These are phyloP conservation scores for Trachelus troglodyta DNA, from an alignment of 2,888 invertebrate genomes.

Conservation along the genomic window DNA sequence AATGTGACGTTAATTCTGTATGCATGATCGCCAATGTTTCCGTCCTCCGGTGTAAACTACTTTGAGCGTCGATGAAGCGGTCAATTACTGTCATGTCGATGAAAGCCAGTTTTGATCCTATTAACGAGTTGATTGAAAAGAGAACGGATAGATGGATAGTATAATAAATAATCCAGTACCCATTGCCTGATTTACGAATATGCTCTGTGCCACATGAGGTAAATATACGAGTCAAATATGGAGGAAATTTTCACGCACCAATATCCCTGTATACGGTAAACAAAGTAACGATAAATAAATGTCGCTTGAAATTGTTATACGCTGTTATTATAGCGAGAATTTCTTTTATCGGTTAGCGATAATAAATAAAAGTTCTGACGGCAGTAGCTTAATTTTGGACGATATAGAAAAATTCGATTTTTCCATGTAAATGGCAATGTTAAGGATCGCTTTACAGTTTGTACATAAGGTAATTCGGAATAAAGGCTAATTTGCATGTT, in stretches of 20 bases:
- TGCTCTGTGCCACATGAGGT: not conserved
- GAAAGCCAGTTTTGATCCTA: not conserved
- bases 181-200: not conserved
- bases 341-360: not conserved
- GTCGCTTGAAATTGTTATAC: not conserved
- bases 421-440: too few relatives aligned
- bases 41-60: not conserved
- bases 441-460: too few relatives aligned
- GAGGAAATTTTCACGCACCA: not conserved
- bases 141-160: not conserved
- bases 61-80: not conserved
- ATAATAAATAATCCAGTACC: not conserved
- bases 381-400: too few relatives aligned
- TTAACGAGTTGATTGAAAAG: not conserved
- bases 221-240: not conserved
- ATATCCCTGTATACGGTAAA: not conserved
- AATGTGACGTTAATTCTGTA: not conserved
- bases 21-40: not conserved
- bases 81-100: not conserved
- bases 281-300: not conserved
- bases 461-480: too few relatives aligned
- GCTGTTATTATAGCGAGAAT: not conserved
- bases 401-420: too few relatives aligned
- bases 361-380: not conserved
- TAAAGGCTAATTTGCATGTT: not conserved